These are phyloP conservation scores for Megalonaias nervosa DNA, from an alignment of 1,140 invertebrate genomes.

Conservation along the genomic window DNA sequence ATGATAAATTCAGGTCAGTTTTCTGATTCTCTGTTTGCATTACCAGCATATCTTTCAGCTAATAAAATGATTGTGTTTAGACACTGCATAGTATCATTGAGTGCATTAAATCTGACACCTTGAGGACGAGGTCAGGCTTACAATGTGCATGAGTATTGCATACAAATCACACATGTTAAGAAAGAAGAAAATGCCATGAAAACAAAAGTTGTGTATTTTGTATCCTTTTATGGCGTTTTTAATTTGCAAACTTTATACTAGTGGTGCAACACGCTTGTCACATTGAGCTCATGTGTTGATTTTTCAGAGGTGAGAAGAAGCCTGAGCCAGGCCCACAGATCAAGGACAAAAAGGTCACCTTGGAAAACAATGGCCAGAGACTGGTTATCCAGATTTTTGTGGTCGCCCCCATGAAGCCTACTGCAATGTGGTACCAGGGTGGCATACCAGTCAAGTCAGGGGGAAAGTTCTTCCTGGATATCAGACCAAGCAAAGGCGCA, in stretches of 20 bases:
- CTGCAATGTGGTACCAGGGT: slow-evolving; percentile 60
- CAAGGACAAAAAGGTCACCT: slow-evolving; percentile 96
- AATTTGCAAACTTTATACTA: background rate
- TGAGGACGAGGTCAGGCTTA: too few relatives aligned
- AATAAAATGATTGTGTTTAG: too few relatives aligned
- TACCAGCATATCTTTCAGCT: too few relatives aligned
- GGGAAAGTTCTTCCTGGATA: slow-evolving; percentile 59
- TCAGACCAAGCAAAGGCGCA: slow-evolving; percentile 46
- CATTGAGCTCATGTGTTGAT: slow-evolving; percentile 39
- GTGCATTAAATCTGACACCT: too few relatives aligned
- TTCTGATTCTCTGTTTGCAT: too few relatives aligned
- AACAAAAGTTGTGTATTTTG: too few relatives aligned
- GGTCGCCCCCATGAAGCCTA: slow-evolving; percentile 51
- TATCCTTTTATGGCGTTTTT: background rate
- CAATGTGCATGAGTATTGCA: too few relatives aligned
- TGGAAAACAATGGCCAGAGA: slow-evolving; percentile 84
- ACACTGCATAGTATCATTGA: too few relatives aligned
- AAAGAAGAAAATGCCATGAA: too few relatives aligned
- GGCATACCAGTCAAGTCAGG: slow-evolving; percentile 62
- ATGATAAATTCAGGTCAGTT: too few relatives aligned
- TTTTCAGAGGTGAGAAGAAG: too few relatives aligned
- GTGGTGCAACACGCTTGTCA: background rate
- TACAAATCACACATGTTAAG: too few relatives aligned
- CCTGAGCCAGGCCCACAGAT: slow-evolving; percentile 85
- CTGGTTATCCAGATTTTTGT: slow-evolving; percentile 59